Base-by-base conservation (phyloP, 2,888 invertebrate genomes). In the Nomada flava region DNA sequence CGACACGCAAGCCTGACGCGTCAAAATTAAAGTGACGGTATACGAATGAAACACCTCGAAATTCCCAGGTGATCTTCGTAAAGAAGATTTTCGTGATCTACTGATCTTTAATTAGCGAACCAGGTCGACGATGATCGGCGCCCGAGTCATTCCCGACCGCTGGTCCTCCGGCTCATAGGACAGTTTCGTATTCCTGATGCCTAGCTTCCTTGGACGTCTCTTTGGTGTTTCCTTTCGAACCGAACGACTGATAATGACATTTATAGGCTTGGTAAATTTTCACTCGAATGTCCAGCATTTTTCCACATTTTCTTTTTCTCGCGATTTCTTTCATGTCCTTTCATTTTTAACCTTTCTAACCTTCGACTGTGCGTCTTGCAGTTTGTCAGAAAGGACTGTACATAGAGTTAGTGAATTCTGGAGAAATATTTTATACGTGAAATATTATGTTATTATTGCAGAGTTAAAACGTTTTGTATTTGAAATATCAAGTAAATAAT, bases 211-310 rank as follows among this genome's bases (percentile, higher is more conserved):
- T 55, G 88, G 88, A 72, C 80, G 74, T 47, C 60, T 88, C 42
- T 71, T 89, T 55, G 91, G 90, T 62, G 65, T 91, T 55, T 85
- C 90, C 15, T 88, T 90, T 69, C 90, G 90, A 71, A 89, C 89
- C 5, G 91, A 93, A 88, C 84, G 93, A 44, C 69, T 92, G 57
- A 89, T 91, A 69, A 92, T 92, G 91, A 91, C 90, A 75, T 67
- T 89, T 5, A 59, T 91, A n/a, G 92, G 91, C 65, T 73, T 92
- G 89, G 93, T 92, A 85, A 91, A 85, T 69, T n/a, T 3, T 36
- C 47, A 0, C 15, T n/a, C 10, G 29, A 9, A n/a, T 3, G 11
- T 36, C 11, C 0, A 13, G 2, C 3, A 2, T 5, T 44, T 9
- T n/a, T 9, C 13, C 15, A 13, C n/a, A 2, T 0, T 10, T 18